A percentile compares a stretch with the other conserved stretches of the same genome.
These are phyloP conservation scores for Arion vulgaris DNA, from an alignment of 1,140 invertebrate species.

Conservation along the genomic window DNA sequence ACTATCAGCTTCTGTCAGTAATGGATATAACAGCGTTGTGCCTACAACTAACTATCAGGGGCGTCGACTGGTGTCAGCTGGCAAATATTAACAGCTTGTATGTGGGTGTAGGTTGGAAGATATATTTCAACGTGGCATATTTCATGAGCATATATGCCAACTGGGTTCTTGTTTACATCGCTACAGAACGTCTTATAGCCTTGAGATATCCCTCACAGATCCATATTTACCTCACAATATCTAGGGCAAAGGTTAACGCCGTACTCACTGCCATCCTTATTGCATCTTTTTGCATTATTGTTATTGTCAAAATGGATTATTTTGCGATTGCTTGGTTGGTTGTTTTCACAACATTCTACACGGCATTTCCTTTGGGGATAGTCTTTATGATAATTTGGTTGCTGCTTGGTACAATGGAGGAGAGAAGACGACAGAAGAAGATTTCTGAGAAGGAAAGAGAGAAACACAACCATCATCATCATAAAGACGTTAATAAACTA, in stretches of 20 bases:
- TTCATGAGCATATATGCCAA: slow-evolving; percentile 32
- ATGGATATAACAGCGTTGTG: neutral
- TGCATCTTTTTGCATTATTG: slow-evolving; percentile 1
- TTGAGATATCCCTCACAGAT: slow-evolving; percentile 7
- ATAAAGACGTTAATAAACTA: neutral
- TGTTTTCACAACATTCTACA: slow-evolving; percentile 27
- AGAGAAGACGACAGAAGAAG: neutral
- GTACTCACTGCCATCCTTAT: slow-evolving; percentile 10
- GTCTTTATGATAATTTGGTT: slow-evolving; percentile 12
- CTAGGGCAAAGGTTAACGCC: slow-evolving; percentile 6
- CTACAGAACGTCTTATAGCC: slow-evolving; percentile 3
- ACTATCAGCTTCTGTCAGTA: neutral
- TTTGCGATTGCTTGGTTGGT: slow-evolving; percentile 26
- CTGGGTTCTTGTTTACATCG: slow-evolving; percentile 22
- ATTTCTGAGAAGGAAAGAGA: neutral
- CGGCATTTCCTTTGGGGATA: neutral
- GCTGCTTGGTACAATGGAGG: neutral
- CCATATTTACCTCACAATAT: neutral
- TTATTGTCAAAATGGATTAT: slow-evolving; percentile 25
- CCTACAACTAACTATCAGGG: neutral
- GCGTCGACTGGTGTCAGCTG: neutral
- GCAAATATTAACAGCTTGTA: neutral
- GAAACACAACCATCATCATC: neutral
- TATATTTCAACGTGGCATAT: slow-evolving; percentile 15
- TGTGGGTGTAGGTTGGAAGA: neutral